These are phyloP conservation scores for Eupithecia centaureata DNA, from an alignment of 2,888 invertebrate species.

Conservation along the genomic window DNA sequence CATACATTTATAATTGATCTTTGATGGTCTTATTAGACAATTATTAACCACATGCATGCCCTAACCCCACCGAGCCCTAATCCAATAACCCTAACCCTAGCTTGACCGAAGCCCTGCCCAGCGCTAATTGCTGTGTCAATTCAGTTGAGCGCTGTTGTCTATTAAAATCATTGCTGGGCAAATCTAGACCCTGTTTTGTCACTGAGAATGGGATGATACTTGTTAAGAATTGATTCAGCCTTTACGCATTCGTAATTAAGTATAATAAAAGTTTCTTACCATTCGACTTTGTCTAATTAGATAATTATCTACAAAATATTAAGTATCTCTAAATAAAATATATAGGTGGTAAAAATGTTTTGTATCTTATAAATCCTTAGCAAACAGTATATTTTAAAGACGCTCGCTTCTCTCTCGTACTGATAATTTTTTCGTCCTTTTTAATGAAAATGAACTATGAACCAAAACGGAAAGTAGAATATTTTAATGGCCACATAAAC, in stretches of 20 bases:
- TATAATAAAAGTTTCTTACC: too few relatives aligned
- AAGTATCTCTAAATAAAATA: too few relatives aligned
- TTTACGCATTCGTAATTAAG: too few relatives aligned
- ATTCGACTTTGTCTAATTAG: too few relatives aligned
- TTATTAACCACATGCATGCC: conserved; percentile 15
- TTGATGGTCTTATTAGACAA: conserved; percentile 20
- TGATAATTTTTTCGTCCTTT: too few relatives aligned
- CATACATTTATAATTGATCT: conserved; percentile 3
- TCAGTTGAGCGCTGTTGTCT: conserved; percentile 42
- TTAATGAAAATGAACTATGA: too few relatives aligned
- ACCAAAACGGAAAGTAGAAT: not conserved
- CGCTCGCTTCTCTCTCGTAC: too few relatives aligned
- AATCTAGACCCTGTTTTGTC: conserved; percentile 41
- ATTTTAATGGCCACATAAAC: not conserved
- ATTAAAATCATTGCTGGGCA: conserved; percentile 46
- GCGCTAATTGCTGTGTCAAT: conserved; percentile 39
- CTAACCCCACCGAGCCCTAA: conserved; percentile 7
- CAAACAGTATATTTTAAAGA: too few relatives aligned
- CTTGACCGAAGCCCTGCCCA: conserved; percentile 27
- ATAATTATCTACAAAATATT: too few relatives aligned
- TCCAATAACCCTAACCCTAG: not conserved
- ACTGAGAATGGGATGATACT: not conserved
- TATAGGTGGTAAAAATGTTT: too few relatives aligned
- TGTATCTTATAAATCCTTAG: too few relatives aligned
- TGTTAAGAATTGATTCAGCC: not conserved